Evolutionary conservation across 2,888 invertebrate species (phyloP).

Genomic region (Caenorhabditis macrosperma): DNA sequence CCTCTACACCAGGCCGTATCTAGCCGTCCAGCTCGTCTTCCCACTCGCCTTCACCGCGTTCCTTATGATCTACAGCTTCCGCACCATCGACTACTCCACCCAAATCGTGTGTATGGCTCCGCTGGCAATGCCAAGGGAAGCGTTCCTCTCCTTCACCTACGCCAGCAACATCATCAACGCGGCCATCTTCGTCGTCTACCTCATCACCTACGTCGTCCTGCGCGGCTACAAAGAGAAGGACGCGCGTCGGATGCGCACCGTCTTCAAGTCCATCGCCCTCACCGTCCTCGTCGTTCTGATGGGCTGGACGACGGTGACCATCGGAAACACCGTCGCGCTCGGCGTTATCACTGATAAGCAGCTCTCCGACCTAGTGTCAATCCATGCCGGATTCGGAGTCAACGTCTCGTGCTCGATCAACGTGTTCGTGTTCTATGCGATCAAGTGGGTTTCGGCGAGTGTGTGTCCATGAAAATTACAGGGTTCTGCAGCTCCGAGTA

Average conservation of each 20-base stretch:
- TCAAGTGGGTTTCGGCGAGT: conserved; percentile 32
- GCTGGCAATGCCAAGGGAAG: conserved; percentile 12
- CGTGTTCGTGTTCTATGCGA: conserved; percentile 56
- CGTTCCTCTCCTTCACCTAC: conserved; percentile 40
- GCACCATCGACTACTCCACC: conserved; percentile 11
- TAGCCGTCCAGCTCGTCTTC: conserved; percentile 22
- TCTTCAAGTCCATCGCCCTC: conserved; percentile 60
- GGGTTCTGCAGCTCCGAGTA: conserved; percentile 38
- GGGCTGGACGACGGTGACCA: conserved; percentile 51
- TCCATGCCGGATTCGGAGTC: conserved; percentile 47
- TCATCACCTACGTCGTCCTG: conserved; percentile 35
- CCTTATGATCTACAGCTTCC: conserved; percentile 15
- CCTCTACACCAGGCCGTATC: conserved; percentile 1
- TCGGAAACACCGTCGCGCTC: conserved; percentile 40
- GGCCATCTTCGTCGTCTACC: conserved; percentile 38
- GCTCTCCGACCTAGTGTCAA: conserved; percentile 6
- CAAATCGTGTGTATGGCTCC: conserved; percentile 39
- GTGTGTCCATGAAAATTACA: neutral
- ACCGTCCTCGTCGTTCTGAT: conserved; percentile 55
- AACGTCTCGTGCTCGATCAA: conserved; percentile 51
- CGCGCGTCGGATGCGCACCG: conserved; percentile 18
- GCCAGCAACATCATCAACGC: conserved; percentile 42
- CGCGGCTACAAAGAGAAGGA: conserved; percentile 41
- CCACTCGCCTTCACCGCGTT: conserved; percentile 22
- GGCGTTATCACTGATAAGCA: conserved; percentile 6